Percentiles rank a stretch among this genome's conserved stretches.
Conservation (phyloP, 2,888 invertebrate species). For the Orgyia antiqua region DNA sequence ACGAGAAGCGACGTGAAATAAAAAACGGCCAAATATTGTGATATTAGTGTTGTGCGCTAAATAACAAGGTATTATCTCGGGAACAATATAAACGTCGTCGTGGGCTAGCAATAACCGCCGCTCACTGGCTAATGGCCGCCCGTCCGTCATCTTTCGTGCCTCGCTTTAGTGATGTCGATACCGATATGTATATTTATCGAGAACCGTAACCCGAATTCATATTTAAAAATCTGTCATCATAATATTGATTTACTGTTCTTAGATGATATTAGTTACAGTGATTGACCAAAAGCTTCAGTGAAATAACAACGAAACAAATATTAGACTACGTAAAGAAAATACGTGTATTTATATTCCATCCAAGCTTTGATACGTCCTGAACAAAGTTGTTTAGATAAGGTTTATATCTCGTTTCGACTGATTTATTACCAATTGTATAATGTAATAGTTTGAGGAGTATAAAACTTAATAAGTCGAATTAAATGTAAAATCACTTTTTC, state of each 20-base stretch:
- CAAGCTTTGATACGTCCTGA: no score
- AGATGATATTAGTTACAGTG: not conserved
- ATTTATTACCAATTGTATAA: no score
- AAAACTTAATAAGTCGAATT: no score
- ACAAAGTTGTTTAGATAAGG: no score
- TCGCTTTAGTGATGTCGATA: conserved; percentile 25
- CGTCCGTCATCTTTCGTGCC: conserved; percentile 49
- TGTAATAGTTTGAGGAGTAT: no score
- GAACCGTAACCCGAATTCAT: no score
- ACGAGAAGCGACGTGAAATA: conserved; percentile 47
- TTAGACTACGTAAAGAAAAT: not conserved
- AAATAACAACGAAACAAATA: no score
- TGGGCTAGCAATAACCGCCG: conserved; percentile 56
- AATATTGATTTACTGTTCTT: no score
- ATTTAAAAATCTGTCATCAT: no score
- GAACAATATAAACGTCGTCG: conserved; percentile 55
- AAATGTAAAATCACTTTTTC: no score
- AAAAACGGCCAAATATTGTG: conserved; percentile 40
- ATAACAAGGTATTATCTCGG: conserved; percentile 59
- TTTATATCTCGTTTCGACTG: no score
- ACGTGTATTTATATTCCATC: no score
- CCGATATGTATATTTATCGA: conserved; percentile 30
- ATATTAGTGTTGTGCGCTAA: conserved; percentile 59
- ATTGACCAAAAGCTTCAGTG: not conserved
- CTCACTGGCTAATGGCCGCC: conserved; percentile 48